Base-by-base conservation (phyloP, 2,888 invertebrate genomes). In the Watsonalla binaria region DNA sequence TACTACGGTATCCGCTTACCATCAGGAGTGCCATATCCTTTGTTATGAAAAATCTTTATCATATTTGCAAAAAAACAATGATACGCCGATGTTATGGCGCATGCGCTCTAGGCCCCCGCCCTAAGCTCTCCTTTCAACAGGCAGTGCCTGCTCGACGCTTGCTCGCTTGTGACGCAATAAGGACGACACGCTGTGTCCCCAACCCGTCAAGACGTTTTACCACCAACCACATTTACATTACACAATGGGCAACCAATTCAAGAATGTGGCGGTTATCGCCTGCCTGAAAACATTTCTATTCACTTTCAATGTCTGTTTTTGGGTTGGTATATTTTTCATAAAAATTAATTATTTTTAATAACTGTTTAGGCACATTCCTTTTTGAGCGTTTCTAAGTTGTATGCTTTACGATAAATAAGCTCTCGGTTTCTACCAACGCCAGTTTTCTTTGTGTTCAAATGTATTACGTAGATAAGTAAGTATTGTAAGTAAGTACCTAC, bases 271-370 rank as follows among this genome's bases (percentile, higher is more conserved):
- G 46, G 93, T 94, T 35, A 94, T 95, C 82, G 94, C 94, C 61
- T 95, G 95, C 80, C 93, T 96, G 86, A 96, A 96, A 79, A 94
- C 94, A 0, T 86, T 96, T 46, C 89, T 96, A 58, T 95, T 96
- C 92, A 85, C 95, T 53, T 96, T 96, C 87, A 96, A 96, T 84
- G 92, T 95, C 65, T 85, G 94, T 35, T 96, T 96, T 84, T 95
- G 95, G 95, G 96, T 96, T 84, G 93, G 95, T 90, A 15, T 42
- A 42, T 11, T 11, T 11, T 0, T 42, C 5, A 5, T 11, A 42
- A 11, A 11, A 11, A 8, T 2, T 1, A 2, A 24, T 24, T 24
- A 24, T 24, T 24, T 24, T 24, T 24, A 2, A 24, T 2, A 24
- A 24, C 4, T 1, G 24, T 24, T 24, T 24, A n/a, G n/a, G n/a